Base-by-base conservation (phyloP, 2,888 invertebrate genomes). In the Seira musarum region DNA sequence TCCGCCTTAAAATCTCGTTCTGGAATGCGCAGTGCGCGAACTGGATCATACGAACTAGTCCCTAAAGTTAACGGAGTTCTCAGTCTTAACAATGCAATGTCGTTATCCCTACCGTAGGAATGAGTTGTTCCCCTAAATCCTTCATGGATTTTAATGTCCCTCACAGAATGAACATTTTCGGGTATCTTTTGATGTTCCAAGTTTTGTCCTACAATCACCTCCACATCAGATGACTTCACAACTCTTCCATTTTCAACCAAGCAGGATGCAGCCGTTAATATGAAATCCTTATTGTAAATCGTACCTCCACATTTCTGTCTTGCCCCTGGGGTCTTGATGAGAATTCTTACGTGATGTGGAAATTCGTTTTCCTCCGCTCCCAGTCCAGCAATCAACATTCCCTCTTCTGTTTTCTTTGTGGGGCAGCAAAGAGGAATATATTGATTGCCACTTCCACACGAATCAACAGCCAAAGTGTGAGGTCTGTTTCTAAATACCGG, bases 241-340 rank as follows among this genome's bases (percentile, higher is more conserved):
- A 19, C 2, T 21, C 10, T 19, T n/a, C 74, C 74, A 24, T 67
- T 67, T 40, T 17, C 57, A 1, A 67, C 66, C 22, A 74, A 1
- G 24, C 74, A 74, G 1, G 74, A 74, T 3, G 74, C 74, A 0
- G 75, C 67, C 5, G 67, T 67, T 5, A 75, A 46, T 46, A 75
- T 67, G 49, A 68, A 75, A 3, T 75, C 67, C 19, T 25, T 67
- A 17, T 57, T 60, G 61, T 75, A 75, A 40, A 75, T 67, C 0
- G 75, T 75, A 10, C 75, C 75, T 1, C 67, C 46, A 25, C 75
- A 75, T n/a, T 61, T 75, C n/a, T 75, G 67, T 61, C 68, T 19
- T 2, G 30, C 46, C 5, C 75, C 75, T 10, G 60, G 67, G 1
- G 68, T 60, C 24, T 17, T 75, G 24, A 75, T 61, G 1, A 75